Evolutionary conservation across 2,888 invertebrate species (phyloP).

Genomic region (Neoscelio sp.): DNA sequence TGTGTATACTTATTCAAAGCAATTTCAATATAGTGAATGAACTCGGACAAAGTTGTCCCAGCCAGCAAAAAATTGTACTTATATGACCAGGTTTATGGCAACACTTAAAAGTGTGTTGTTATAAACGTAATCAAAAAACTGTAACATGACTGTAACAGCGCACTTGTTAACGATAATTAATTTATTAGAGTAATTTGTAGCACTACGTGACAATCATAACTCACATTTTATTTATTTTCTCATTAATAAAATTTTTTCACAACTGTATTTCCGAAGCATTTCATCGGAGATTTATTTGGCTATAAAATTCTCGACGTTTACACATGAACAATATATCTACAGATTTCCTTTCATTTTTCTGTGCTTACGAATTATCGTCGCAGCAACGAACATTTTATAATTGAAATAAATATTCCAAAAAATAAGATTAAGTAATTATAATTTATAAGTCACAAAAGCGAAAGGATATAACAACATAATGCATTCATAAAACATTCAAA

Average conservation of each 20-base stretch:
- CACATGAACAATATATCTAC: constrained; percentile 44
- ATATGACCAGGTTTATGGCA: constrained; percentile 42
- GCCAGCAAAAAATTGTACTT: constrained; percentile 32
- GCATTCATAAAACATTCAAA: no score
- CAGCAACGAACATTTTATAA: constrained; percentile 18
- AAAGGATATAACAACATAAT: no score
- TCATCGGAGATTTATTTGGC: constrained; percentile 48
- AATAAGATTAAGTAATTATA: neutral
- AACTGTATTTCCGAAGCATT: constrained; percentile 47
- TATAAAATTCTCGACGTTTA: constrained; percentile 45
- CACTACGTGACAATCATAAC: constrained; percentile 25
- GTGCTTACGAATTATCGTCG: constrained; percentile 7
- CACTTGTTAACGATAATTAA: constrained; percentile 60
- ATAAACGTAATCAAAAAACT: constrained; percentile 51
- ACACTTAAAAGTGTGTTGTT: constrained; percentile 46
- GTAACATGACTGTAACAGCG: constrained; percentile 40
- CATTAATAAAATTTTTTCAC: constrained; percentile 44
- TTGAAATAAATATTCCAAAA: constrained; percentile 20
- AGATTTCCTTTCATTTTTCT: constrained; percentile 43
- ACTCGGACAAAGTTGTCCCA: no score
- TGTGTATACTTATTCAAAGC: no score
- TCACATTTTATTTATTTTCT: constrained; percentile 50
- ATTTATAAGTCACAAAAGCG: neutral
- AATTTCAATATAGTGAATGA: no score
- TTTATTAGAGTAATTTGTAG: constrained; percentile 53